These are phyloP conservation scores for Dasysyrphus tricinctus DNA, from an alignment of 2,888 invertebrate genomes.

Conservation along the genomic window DNA sequence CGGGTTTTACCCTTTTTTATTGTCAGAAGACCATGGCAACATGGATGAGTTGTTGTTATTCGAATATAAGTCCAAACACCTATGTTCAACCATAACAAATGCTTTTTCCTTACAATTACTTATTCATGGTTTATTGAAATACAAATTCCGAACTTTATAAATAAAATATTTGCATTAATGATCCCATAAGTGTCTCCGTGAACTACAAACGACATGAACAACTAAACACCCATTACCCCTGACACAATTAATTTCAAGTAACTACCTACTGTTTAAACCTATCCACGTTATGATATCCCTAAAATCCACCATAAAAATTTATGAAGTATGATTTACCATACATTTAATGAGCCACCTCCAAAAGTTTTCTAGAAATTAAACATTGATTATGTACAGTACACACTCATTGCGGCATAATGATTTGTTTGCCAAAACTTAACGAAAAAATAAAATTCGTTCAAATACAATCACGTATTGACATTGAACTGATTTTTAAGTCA, in stretches of 20 bases:
- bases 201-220: neutral
- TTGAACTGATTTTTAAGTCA: conserved; percentile 60
- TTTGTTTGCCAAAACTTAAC: conserved; percentile 18
- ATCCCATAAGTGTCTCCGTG: conserved; percentile 5
- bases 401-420: conserved; percentile 25
- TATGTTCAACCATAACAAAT: neutral
- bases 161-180: neutral
- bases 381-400: conserved; percentile 11
- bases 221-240: conserved; percentile 25
- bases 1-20: neutral
- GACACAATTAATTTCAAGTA: conserved; percentile 1
- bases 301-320: conserved; percentile 4
- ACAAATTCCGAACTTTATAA: neutral
- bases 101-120: neutral
- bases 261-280: neutral
- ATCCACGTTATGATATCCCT: conserved; percentile 15
- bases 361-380: conserved; percentile 13
- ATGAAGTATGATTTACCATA: conserved; percentile 19
- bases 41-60: neutral
- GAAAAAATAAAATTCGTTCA: conserved; percentile 21
- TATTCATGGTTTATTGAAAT: neutral
- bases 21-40: neutral
- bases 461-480: conserved; percentile 68
- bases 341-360: conserved; percentile 16
- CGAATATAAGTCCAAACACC: no score